phyloP scores from a whole-genome alignment of 2,113 vertebrate species.

The Xenopus borealis region DNA sequence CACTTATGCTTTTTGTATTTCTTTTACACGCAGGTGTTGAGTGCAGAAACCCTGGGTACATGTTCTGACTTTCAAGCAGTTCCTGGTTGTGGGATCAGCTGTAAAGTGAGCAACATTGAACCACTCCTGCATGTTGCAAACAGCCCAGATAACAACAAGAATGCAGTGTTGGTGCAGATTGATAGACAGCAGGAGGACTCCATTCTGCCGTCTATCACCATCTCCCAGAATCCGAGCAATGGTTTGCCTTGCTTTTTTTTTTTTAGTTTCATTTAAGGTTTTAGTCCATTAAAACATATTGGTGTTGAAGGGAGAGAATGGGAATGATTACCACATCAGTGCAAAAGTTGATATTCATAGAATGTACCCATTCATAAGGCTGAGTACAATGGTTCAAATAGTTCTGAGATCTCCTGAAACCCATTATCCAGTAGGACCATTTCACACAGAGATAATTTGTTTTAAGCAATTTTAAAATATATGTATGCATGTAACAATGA shows the following conservation, averaged over 20 bases:
- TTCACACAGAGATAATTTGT: too few species aligned
- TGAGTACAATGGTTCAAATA: too few species aligned
- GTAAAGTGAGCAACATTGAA: conserved; percentile 89
- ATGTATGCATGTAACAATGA: too few species aligned
- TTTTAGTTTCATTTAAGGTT: too few species aligned
- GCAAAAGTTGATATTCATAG: too few species aligned
- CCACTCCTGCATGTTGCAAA: conserved; percentile 68
- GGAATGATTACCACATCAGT: too few species aligned
- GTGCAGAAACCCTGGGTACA: conserved; percentile 79
- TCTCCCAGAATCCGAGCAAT: conserved; percentile 74
- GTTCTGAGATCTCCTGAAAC: too few species aligned
- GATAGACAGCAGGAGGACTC: conserved; percentile 56
- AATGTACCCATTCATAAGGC: too few species aligned
- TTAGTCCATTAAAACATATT: too few species aligned
- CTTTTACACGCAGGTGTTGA: conserved; percentile 71
- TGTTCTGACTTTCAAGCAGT: conserved; percentile 93
- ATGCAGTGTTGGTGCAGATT: conserved; percentile 80
- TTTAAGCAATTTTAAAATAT: too few species aligned
- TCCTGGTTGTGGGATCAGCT: conserved; percentile 90
- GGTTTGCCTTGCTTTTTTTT: background rate
- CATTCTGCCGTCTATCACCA: conserved; percentile 56
- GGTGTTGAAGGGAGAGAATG: too few species aligned
- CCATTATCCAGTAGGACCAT: too few species aligned
- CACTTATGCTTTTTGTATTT: conserved; percentile 29
- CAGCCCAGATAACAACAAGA: conserved; percentile 78